Percentiles rank a stretch among this genome's conserved stretches.
phyloP scores from a whole-genome alignment of 2,797 vertebrate genomes.

The Yasuhikotakia modesta region DNA sequence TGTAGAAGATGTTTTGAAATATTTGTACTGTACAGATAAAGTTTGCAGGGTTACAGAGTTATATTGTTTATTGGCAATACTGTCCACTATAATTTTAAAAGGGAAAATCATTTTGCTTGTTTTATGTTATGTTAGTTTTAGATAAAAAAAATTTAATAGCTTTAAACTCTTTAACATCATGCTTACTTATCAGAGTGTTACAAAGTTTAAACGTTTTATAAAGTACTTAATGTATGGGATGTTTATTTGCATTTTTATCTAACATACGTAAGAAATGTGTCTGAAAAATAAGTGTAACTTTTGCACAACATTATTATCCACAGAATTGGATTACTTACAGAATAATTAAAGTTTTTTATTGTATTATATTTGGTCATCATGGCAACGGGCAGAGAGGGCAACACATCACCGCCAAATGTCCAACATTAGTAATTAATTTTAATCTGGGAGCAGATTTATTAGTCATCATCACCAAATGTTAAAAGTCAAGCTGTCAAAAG shows the following conservation, averaged over 20 bases:
- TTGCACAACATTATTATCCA: background rate
- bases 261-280: background rate
- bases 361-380: background rate
- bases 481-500: background rate
- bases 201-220: background rate
- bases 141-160: too few species aligned
- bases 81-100: background rate
- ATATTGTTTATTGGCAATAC: background rate
- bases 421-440: constrained; percentile 9
- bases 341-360: background rate
- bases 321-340: background rate
- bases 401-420: background rate
- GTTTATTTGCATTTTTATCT: background rate
- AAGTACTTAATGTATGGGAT: background rate
- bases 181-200: background rate
- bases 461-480: background rate
- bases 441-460: constrained; percentile 14
- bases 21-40: too few species aligned
- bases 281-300: background rate
- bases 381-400: background rate
- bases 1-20: too few species aligned
- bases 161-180: too few species aligned
- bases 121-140: too few species aligned
- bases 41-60: too few species aligned
- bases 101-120: too few species aligned